Base-by-base conservation (phyloP, 2,888 invertebrate species). In the Noctua janthe region DNA sequence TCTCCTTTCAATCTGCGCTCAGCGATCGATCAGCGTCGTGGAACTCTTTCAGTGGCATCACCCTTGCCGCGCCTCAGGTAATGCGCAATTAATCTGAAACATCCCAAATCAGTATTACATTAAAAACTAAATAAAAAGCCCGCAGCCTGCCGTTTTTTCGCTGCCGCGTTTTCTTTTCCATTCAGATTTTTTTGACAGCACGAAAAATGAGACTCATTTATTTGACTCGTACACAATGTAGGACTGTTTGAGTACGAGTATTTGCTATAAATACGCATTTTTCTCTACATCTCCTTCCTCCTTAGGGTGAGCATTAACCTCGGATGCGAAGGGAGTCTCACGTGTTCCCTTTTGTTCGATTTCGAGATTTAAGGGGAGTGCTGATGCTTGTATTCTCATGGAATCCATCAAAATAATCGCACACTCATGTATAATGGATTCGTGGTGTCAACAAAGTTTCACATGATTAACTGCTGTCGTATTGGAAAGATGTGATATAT, bases 241-340 rank as follows among this genome's bases (percentile, higher is more conserved):
- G 96, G 96, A 95, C 97, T 97, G 97, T 97, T 97, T 97, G 97
- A 97, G 97, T 97, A 97, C 96, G 96, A 96, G 97, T 97, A 97
- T 97, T 97, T 97, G 97, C 97, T 97, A 97, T 97, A 97, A 97
- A 97, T 97, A 97, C 97, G 96, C 93, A 97, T 97, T 97, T 97
- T 97, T 97, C 96, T 97, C 95, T 95, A 94, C 96, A 95, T 96
- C 96, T 97, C 96, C 95, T 95, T 95, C 95, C 95, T 95, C 93
- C 92, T 94, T 96, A 94, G 97, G 97, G 97, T 96, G 96, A 95
- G 95, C 94, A 95, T 96, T 96, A 96, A 96, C 94, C 95, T 94
- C 93, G 93, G 93, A 92, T 92, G 92, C 92, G 94, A 93, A 96
- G 96, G 96, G 96, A 95, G 96, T 92, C 95, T 96, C 94, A 95